These are phyloP conservation scores for Gnathonemus echidnorhynchus DNA, from an alignment of 2,113 vertebrate genomes.

Conservation along the genomic window DNA sequence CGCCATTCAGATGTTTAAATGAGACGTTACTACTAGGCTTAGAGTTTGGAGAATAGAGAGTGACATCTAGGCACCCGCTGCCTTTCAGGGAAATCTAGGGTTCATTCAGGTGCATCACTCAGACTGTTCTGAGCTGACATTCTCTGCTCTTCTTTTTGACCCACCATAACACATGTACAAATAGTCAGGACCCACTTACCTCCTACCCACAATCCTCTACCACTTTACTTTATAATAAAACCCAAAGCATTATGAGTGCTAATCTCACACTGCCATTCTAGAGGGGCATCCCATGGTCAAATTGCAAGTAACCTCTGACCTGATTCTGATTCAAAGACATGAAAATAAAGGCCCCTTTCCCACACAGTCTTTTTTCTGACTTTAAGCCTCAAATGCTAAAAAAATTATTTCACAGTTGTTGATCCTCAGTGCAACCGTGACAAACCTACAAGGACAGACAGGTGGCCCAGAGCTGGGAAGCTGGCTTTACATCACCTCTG, in stretches of 20 bases:
- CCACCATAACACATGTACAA: background rate
- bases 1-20: constrained; percentile 1
- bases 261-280: background rate
- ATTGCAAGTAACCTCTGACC: background rate
- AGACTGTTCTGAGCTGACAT: constrained; percentile 24
- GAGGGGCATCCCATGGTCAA: background rate
- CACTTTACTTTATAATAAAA: background rate
- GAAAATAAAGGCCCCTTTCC: background rate
- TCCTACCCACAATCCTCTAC: background rate
- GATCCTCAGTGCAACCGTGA: background rate
- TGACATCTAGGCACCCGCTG: background rate
- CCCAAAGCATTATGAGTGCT: background rate
- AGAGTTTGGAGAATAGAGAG: background rate
- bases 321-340: background rate
- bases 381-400: background rate
- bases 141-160: background rate
- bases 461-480: background rate
- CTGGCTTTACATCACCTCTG: background rate
- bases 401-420: background rate
- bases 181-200: background rate
- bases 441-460: background rate
- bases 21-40: background rate
- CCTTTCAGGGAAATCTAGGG: background rate
- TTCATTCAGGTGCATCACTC: constrained; percentile 17
- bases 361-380: background rate